Conservation (phyloP, 2,888 invertebrate genomes). For the Meiosimyza decipiens region DNA sequence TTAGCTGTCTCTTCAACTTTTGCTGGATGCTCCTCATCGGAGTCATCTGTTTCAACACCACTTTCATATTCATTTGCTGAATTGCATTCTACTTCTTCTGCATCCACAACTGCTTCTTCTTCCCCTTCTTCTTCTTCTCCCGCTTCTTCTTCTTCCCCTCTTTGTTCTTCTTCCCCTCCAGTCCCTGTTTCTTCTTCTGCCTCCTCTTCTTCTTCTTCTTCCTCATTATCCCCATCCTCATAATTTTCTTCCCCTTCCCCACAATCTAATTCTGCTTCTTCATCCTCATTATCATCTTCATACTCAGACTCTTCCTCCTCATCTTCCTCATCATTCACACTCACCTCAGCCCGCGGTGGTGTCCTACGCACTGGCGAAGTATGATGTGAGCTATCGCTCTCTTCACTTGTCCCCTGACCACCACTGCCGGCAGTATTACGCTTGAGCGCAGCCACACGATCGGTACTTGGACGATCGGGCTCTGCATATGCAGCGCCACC, state of each 20-base stretch:
- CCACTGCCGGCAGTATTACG: conserved; percentile 52
- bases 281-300: conserved; percentile 23
- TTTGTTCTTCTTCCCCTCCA: conserved; percentile 45
- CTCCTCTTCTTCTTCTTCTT: conserved; percentile 36
- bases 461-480: conserved; percentile 70
- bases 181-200: conserved; percentile 37
- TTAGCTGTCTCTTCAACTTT: conserved; percentile 7
- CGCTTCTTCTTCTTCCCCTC: conserved; percentile 43
- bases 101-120: conserved; percentile 29
- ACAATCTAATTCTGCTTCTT: conserved; percentile 15
- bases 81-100: conserved; percentile 22
- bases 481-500: conserved; percentile 64
- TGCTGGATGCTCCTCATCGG: conserved; percentile 20
- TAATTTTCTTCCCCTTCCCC: conserved; percentile 44
- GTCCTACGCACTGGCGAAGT: conserved; percentile 75
- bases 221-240: conserved; percentile 1
- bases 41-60: conserved; percentile 25
- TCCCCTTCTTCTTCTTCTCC: conserved; percentile 29
- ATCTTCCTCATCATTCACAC: conserved; percentile 68
- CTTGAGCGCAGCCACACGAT: conserved; percentile 69
- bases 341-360: conserved; percentile 82
- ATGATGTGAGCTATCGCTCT: conserved; percentile 70
- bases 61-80: conserved; percentile 22
- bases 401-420: conserved; percentile 65
- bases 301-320: conserved; percentile 46